Conservation (phyloP, 2,797 vertebrate species). For the Enteromius trimaculatus region DNA sequence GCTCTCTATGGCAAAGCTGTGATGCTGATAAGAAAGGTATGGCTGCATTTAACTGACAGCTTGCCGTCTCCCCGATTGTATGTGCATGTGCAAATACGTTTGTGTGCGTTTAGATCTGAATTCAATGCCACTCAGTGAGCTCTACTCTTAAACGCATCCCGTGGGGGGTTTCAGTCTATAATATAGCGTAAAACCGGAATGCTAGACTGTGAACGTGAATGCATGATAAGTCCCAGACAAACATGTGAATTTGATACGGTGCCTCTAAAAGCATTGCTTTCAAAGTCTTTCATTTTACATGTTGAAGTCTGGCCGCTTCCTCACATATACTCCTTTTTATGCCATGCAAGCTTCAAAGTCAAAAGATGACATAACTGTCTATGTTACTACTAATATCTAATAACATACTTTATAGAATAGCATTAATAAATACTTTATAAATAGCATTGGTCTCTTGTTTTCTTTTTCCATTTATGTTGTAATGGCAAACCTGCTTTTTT, state of each 20-base stretch:
- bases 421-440: no score
- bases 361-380: not conserved
- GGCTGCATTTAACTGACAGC: conserved; percentile 77
- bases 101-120: conserved; percentile 39
- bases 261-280: conserved; percentile 22
- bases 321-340: not conserved
- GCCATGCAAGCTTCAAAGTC: not conserved
- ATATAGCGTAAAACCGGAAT: conserved; percentile 39
- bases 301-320: conserved; percentile 39
- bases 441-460: not conserved
- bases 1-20: conserved; percentile 78
- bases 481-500: conserved; percentile 2
- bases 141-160: conserved; percentile 40
- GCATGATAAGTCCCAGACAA: conserved; percentile 25
- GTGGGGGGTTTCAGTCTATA: conserved; percentile 45
- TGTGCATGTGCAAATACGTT: conserved; percentile 44
- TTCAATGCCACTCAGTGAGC: conserved; percentile 45
- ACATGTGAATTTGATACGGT: conserved; percentile 15
- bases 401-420: not conserved
- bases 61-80: conserved; percentile 63
- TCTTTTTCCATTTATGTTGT: not conserved
- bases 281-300: conserved; percentile 21
- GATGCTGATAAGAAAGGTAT: conserved; percentile 77
- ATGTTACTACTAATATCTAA: not conserved
- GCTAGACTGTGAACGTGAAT: conserved; percentile 28